phyloP scores from a whole-genome alignment of 2,888 invertebrate genomes.

The Drosophila ustulata region DNA sequence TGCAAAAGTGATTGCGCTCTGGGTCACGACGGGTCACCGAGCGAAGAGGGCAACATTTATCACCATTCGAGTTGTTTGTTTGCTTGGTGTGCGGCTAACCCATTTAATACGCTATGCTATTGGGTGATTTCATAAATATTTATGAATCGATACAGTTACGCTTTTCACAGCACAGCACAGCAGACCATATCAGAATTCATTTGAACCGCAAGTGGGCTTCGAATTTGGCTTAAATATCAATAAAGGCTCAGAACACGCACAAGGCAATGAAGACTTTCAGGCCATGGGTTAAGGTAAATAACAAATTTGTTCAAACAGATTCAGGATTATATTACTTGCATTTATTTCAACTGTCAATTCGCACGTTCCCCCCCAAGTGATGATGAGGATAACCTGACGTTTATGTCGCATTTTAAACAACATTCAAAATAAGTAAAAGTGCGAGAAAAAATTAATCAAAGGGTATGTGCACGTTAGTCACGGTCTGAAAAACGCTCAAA shows the following conservation, averaged over 20 bases:
- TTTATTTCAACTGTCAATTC: not conserved
- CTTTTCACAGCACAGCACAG: not conserved
- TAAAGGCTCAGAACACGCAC: not conserved
- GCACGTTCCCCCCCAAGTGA: too few species aligned
- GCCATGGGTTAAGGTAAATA: not conserved
- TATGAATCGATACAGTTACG: not conserved
- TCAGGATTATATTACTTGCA: not conserved
- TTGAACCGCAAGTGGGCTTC: not conserved
- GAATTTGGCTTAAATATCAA: constrained; percentile 3
- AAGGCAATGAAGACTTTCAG: too few species aligned
- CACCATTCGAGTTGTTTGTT: not conserved
- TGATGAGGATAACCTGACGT: too few species aligned
- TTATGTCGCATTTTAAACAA: too few species aligned
- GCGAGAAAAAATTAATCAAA: too few species aligned
- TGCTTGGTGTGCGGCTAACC: not conserved
- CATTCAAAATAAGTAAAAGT: too few species aligned
- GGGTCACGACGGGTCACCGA: not conserved
- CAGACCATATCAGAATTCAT: not conserved
- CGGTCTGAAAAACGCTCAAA: too few species aligned
- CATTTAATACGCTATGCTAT: constrained; percentile 1
- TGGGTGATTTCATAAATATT: constrained; percentile 1
- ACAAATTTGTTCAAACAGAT: not conserved
- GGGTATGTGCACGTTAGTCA: too few species aligned
- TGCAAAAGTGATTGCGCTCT: not conserved
- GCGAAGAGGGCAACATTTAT: not conserved